Evolutionary conservation across 2,113 vertebrate genomes (phyloP), one percentile per base, ranked within the genome.

Genomic region (Theropithecus gelada): DNA sequence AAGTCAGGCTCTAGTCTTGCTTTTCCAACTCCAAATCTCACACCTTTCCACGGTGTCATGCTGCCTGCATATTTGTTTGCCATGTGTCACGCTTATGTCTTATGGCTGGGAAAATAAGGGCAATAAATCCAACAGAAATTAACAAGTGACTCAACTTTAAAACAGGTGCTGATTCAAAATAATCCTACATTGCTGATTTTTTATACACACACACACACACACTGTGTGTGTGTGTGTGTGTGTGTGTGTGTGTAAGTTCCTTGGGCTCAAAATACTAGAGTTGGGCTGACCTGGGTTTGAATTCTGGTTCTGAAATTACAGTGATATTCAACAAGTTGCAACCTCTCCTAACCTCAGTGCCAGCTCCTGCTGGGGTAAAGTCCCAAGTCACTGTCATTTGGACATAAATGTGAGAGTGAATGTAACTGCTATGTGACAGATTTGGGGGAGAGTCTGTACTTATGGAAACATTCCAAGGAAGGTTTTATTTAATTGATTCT

Each of bases 181-280:
- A 89, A 72, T 55, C 32, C 14, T 18, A 64, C 11, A 17, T 18
- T n/a, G 25, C 50, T 84, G 66, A 43, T 9, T 59, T 18, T 16
- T 16, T 1, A 52, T 0, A 52, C 1, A 52, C 0, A 55, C 6
- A 55, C 0, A 55, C 4, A 55, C 14, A 18, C 6, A 55, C n/a
- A n/a, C n/a, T n/a, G 45, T 48, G 32, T 66, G 16, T 70, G 22
- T 45, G 17, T 80, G 17, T 66, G 45, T 48, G 32, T 66, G 16
- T 70, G 45, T 48, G 32, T 66, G 16, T 70, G 22, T 45, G 17
- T 80, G 17, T 66, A 30, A 84, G 16, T 80, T 78, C 61, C 13
- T 32, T 25, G 57, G 35, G 32, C 25, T 92, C 38, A 57, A 87
- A 82, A 81, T 70, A 38, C 61, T 38, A 18, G 6, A 5, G 3